phyloP scores from a whole-genome alignment of 1,140 invertebrate genomes.

The Anastrepha ludens region DNA sequence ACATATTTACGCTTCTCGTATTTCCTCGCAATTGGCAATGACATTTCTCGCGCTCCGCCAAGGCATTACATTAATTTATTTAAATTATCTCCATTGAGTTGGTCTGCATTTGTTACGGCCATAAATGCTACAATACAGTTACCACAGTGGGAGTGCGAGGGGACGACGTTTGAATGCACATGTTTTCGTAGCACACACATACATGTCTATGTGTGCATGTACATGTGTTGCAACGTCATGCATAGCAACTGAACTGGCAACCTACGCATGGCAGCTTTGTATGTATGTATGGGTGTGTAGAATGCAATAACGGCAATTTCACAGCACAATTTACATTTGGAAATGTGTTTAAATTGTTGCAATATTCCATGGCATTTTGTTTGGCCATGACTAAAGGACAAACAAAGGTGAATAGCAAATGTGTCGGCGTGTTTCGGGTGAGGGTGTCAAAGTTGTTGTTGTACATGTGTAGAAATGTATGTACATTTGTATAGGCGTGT shows the following conservation, averaged over 20 bases:
- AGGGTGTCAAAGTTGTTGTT: not conserved
- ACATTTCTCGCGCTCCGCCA: slow-evolving; percentile 10
- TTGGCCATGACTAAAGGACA: not conserved
- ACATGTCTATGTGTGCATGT: not conserved
- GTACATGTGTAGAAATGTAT: not conserved
- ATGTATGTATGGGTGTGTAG: not conserved
- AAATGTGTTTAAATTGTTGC: not conserved
- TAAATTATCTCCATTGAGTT: slow-evolving; percentile 13
- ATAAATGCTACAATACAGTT: slow-evolving; percentile 5
- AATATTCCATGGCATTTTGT: not conserved
- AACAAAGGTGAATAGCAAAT: not conserved
- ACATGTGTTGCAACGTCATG: not conserved
- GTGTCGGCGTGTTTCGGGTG: not conserved
- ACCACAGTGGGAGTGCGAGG: not conserved
- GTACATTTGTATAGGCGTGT: not conserved
- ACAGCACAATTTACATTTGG: slow-evolving; percentile 15
- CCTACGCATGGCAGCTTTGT: no score
- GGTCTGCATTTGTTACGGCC: slow-evolving; percentile 6
- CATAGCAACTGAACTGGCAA: no score
- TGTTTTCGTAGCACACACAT: not conserved
- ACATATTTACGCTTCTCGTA: not conserved
- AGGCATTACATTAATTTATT: slow-evolving; percentile 20
- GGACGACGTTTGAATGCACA: not conserved
- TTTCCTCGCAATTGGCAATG: not conserved
- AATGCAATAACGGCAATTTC: slow-evolving; percentile 15